Evolutionary conservation across 2,797 vertebrate species (phyloP).

Genomic region (Lacerta bilineata): DNA sequence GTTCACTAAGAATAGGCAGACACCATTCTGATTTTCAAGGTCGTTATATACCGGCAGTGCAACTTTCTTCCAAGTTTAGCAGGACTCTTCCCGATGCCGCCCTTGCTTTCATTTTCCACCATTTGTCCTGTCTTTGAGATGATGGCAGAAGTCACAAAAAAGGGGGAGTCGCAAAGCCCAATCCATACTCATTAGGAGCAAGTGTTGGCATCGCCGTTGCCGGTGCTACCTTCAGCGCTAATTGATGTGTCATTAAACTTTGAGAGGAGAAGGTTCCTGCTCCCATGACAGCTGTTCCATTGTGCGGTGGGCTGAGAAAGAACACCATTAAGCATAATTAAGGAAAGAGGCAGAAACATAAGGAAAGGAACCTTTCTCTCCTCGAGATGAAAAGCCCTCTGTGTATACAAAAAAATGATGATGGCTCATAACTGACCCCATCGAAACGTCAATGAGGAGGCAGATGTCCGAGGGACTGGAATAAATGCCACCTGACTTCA

Average conservation of each 20-base stretch:
- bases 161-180: conserved; percentile 48
- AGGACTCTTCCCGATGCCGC: background rate
- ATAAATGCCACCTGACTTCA: conserved; percentile 42
- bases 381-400: conserved; percentile 63
- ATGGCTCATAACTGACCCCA: conserved; percentile 53
- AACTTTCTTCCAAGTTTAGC: conserved; percentile 28
- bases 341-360: conserved; percentile 72
- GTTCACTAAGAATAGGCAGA: background rate
- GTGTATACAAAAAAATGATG: conserved; percentile 63
- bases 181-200: conserved; percentile 47
- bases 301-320: conserved; percentile 61
- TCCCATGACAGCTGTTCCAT: conserved; percentile 68
- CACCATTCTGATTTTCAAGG: conserved; percentile 14
- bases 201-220: background rate
- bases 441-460: conserved; percentile 56
- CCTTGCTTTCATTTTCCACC: background rate
- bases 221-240: conserved; percentile 55
- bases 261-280: conserved; percentile 59
- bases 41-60: background rate
- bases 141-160: conserved; percentile 39
- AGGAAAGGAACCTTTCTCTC: conserved; percentile 66
- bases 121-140: conserved; percentile 39
- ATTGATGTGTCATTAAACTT: conserved; percentile 68
- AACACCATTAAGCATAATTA: conserved; percentile 74
- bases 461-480: conserved; percentile 67